phyloP scores from a whole-genome alignment of 2,888 invertebrate species.

The Thalpophila matura region DNA sequence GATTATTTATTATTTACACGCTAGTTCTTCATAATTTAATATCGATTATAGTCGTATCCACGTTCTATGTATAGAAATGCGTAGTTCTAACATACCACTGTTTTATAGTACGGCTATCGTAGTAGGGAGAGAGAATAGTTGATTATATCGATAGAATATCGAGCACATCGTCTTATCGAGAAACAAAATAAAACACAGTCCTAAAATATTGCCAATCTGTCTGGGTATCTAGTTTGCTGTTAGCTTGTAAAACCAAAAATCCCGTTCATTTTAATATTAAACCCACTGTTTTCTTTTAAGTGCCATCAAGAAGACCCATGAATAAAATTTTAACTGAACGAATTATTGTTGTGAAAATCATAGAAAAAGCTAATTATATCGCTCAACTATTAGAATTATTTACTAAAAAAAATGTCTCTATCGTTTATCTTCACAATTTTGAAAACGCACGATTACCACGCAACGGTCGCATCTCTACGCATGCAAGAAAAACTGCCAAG shows the following conservation, averaged over 20 bases:
- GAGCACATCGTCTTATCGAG: background rate
- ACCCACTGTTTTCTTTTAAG: background rate
- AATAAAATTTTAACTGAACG: too few species aligned
- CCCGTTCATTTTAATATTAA: background rate
- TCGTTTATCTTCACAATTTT: background rate
- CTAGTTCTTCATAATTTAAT: constrained; percentile 64
- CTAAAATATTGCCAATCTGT: background rate
- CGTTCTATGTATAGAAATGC: constrained; percentile 61
- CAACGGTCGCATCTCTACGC: constrained; percentile 59
- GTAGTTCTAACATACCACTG: constrained; percentile 60
- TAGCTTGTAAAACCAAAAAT: background rate
- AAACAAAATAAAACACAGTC: background rate
- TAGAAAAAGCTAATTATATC: too few species aligned
- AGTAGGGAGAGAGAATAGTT: constrained; percentile 34
- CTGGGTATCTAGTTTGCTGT: background rate
- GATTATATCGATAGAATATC: constrained; percentile 49
- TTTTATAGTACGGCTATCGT: constrained; percentile 63
- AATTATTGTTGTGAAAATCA: too few species aligned
- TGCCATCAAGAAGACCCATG: background rate
- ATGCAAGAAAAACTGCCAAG: constrained; percentile 77
- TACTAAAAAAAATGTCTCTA: background rate
- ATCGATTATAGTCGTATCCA: constrained; percentile 61
- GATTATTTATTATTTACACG: constrained; percentile 66
- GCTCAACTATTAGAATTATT: too few species aligned
- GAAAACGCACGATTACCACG: background rate